Base-by-base conservation (phyloP, 2,113 vertebrate genomes). In the Eulemur rufifrons region DNA sequence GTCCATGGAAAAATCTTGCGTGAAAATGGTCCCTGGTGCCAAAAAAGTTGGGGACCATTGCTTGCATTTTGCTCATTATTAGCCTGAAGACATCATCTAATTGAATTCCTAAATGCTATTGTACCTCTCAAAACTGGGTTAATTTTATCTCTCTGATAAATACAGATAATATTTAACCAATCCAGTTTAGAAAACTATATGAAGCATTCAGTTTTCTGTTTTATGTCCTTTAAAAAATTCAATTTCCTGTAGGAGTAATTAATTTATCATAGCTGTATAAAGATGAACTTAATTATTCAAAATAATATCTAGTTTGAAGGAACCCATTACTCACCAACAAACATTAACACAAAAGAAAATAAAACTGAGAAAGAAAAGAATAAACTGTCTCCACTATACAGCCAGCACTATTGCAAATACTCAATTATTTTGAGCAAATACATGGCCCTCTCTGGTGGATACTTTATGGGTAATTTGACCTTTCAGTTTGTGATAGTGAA, bases 51-150 rank as follows among this genome's bases (percentile, higher is more conserved):
- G 15, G 52, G 52, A 54, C 52, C 15, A 18, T 15, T 54, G 15
- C 17, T 54, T 96, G 69, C 64, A 68, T 81, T 94, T 93, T 91
- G 20, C 6, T 89, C 63, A 63, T 91, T 86, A 54, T 91, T 86
- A 92, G 74, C 80, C 91, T 87, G 39, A 76, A 42, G 83, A 68
- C 39, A 54, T 87, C 68, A 73, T 90, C 73, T 95, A 86, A 95
- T 73, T 97, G 78, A 95, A 95, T 97, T 84, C 42, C 76, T 71
- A 89, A 96, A 80, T 50, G 59, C 68, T 93, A 39, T 94, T 73
- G 9, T 71, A 71, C 21, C 23, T 64, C 69, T 97, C 69, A 86
- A 93, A 95, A 86, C 37, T 18, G 21, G 27, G 45, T 59, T 54
- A 61, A 74, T 76, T 61, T 93, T 89, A n/a, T 52, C 56, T 93